Evolutionary conservation across 1,140 invertebrate genomes (phyloP).

Genomic region (Zophobas morio): DNA sequence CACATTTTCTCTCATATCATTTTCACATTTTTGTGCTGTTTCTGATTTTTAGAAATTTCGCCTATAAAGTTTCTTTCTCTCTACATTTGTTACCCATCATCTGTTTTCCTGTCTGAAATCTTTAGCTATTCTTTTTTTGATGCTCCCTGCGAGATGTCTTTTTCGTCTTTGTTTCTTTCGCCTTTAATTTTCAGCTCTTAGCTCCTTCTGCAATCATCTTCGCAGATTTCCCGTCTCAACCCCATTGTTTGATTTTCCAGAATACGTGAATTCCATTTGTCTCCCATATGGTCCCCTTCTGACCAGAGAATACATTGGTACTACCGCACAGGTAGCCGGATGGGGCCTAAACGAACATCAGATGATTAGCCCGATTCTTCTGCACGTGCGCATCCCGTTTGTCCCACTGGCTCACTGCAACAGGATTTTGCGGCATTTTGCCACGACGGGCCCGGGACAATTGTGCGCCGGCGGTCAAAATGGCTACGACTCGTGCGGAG

Average conservation of each 20-base stretch:
- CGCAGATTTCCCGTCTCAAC: too few relatives aligned
- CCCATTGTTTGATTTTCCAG: constrained; percentile 33
- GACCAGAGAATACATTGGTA: constrained; percentile 64
- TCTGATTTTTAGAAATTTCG: too few relatives aligned
- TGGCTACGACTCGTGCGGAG: constrained; percentile 72
- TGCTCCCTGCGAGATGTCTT: too few relatives aligned
- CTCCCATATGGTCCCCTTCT: constrained; percentile 66
- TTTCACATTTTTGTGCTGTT: too few relatives aligned
- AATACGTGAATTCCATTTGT: constrained; percentile 68
- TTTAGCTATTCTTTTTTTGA: too few relatives aligned
- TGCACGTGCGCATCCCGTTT: constrained; percentile 68
- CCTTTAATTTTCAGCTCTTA: too few relatives aligned
- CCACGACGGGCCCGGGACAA: constrained; percentile 37
- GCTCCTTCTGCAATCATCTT: too few relatives aligned
- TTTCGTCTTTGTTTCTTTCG: too few relatives aligned
- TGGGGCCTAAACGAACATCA: constrained; percentile 67
- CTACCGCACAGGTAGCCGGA: constrained; percentile 71
- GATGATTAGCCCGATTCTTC: constrained; percentile 61
- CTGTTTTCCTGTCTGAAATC: too few relatives aligned
- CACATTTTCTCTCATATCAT: too few relatives aligned
- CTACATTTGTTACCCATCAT: too few relatives aligned
- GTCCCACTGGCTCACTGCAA: constrained; percentile 63
- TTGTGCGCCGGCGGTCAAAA: constrained; percentile 63
- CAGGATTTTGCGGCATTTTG: constrained; percentile 19
- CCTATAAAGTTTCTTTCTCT: too few relatives aligned